A percentile compares a stretch with the other conserved stretches of the same genome.
Evolutionary conservation across 2,888 invertebrate species (phyloP).

Genomic region (Himalopsyche tibetana): DNA sequence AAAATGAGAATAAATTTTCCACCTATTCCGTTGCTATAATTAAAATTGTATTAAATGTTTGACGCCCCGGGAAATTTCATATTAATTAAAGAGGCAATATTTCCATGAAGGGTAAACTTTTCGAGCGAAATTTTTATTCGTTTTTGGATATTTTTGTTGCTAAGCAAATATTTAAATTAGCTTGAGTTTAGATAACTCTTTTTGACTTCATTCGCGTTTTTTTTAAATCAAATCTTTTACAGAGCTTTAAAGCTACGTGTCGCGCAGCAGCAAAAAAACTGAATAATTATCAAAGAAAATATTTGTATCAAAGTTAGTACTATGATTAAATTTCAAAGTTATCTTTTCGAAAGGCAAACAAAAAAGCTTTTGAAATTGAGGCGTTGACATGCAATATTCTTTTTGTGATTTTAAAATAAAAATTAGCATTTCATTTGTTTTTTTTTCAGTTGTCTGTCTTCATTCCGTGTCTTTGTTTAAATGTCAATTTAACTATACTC

Average conservation of each 20-base stretch:
- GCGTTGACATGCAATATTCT: no score
- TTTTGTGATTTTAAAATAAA: no score
- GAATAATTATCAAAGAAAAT: no score
- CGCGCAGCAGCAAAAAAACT: no score
- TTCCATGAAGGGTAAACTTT: background rate
- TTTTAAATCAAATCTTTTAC: background rate
- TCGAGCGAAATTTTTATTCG: background rate
- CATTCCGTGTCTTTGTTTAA: no score
- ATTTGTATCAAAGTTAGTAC: no score
- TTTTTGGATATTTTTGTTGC: conserved; percentile 11
- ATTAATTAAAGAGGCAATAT: conserved; percentile 19
- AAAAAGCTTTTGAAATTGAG: no score
- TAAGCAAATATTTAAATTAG: conserved; percentile 7
- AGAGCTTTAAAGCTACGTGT: background rate
- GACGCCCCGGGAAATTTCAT: background rate
- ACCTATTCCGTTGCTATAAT: background rate
- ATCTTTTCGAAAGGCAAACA: no score
- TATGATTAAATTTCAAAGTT: no score
- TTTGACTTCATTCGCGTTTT: background rate
- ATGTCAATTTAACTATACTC: no score
- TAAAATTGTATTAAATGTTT: background rate
- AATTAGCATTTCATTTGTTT: no score
- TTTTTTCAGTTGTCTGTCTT: no score
- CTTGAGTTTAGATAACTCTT: background rate
- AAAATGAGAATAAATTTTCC: background rate